Conservation (phyloP, 2,113 vertebrate genomes). For the Telmatochromis brichardi region DNA sequence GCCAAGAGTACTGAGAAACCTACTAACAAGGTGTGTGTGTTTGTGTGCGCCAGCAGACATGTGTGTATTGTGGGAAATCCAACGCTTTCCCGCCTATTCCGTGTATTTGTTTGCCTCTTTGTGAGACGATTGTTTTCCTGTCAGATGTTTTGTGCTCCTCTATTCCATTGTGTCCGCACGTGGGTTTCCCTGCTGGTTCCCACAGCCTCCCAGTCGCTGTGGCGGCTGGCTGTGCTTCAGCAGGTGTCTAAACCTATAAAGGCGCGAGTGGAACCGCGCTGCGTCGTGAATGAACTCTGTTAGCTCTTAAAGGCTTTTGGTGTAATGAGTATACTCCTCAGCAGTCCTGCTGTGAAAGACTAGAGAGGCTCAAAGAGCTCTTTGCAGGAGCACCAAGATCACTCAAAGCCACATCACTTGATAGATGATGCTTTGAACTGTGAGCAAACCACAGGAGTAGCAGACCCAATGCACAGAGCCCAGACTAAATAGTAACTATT, state of each 20-base stretch:
- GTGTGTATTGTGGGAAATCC: constrained; percentile 10
- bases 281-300: constrained; percentile 38
- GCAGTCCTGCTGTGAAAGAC: background rate
- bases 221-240: constrained; percentile 10
- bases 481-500: background rate
- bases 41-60: background rate
- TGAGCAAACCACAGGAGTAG: background rate
- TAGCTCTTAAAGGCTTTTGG: constrained; percentile 21
- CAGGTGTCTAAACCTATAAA: constrained; percentile 47
- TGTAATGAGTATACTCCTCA: constrained; percentile 25
- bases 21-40: constrained; percentile 82
- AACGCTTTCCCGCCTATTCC: constrained; percentile 10
- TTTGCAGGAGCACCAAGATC: background rate
- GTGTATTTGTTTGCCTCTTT: constrained; percentile 32
- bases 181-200: constrained; percentile 33
- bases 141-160: background rate
- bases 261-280: constrained; percentile 17
- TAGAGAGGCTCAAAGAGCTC: background rate
- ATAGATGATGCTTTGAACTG: constrained; percentile 9
- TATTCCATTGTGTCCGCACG: constrained; percentile 33
- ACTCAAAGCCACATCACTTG: constrained; percentile 19
- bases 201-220: constrained; percentile 24
- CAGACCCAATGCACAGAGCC: background rate
- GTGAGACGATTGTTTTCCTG: constrained; percentile 16
- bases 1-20: constrained; percentile 86